phyloP scores from a whole-genome alignment of 2,888 invertebrate species.

The Mesorhabditis sp. region DNA sequence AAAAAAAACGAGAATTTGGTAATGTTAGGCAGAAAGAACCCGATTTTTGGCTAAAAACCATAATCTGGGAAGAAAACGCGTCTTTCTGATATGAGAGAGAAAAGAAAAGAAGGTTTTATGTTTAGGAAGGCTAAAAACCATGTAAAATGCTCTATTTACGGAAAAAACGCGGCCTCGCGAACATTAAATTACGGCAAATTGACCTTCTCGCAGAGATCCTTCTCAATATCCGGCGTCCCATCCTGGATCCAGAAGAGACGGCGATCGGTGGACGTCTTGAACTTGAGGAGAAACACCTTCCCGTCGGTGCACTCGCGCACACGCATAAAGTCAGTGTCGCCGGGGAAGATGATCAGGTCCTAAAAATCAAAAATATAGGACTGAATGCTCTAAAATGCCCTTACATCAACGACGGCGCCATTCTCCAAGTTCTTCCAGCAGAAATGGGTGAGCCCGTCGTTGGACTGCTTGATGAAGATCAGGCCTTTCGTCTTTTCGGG shows the following conservation, averaged over 20 bases:
- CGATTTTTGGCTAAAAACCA: no score
- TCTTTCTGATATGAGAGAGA: no score
- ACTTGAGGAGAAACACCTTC: slow-evolving; percentile 88
- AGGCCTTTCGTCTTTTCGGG: slow-evolving; percentile 75
- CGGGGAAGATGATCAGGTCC: slow-evolving; percentile 96
- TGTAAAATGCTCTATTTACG: no score
- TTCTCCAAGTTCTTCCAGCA: slow-evolving; percentile 97
- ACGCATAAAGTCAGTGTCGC: slow-evolving; percentile 92
- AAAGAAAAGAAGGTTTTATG: no score
- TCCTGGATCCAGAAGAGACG: slow-evolving; percentile 99
- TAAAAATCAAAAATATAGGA: slow-evolving; percentile 57
- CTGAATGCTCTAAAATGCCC: background rate
- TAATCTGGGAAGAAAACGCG: no score
- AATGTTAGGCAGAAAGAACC: no score
- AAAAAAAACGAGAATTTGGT: no score
- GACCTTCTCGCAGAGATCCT: slow-evolving; percentile 66
- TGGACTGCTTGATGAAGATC: slow-evolving; percentile 89
- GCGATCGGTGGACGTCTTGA: slow-evolving; percentile 84
- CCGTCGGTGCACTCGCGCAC: slow-evolving; percentile 87
- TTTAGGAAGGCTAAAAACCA: no score
- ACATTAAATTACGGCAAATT: no score
- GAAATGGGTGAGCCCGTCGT: slow-evolving; percentile 96
- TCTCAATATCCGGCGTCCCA: slow-evolving; percentile 89
- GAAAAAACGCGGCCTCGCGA: no score
- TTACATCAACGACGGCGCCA: slow-evolving; percentile 84